phyloP scores from a whole-genome alignment of 2,888 invertebrate genomes.

The Dicranocentrus wangi region DNA sequence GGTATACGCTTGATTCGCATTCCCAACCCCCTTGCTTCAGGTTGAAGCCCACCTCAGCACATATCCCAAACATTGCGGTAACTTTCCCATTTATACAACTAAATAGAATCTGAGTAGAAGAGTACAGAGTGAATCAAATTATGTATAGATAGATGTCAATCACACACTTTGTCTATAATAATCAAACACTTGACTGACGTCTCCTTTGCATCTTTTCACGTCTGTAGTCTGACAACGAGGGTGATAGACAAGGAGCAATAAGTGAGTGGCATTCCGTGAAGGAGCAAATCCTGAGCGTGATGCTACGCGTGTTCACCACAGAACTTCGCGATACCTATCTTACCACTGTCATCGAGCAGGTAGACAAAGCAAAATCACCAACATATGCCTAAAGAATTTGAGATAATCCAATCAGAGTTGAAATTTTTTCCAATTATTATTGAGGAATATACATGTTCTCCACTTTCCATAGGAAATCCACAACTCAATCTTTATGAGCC shows the following conservation, averaged over 20 bases:
- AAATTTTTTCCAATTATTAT: neutral
- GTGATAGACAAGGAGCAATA: slow-evolving; percentile 77
- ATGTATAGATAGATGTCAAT: too few species aligned
- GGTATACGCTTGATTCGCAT: slow-evolving; percentile 83
- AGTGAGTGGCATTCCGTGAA: slow-evolving; percentile 79
- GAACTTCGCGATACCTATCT: slow-evolving; percentile 87
- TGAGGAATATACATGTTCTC: neutral
- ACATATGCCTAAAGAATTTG: too few species aligned
- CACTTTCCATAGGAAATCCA: slow-evolving; percentile 81
- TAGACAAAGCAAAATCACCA: too few species aligned
- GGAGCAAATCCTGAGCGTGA: slow-evolving; percentile 80
- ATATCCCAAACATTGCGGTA: slow-evolving; percentile 78
- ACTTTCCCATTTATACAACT: neutral
- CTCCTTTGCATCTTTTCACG: neutral
- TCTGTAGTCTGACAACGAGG: slow-evolving; percentile 69
- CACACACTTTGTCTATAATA: neutral
- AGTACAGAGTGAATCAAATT: too few species aligned
- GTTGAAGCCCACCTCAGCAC: slow-evolving; percentile 79
- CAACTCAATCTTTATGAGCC: slow-evolving; percentile 86
- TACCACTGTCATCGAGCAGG: slow-evolving; percentile 87
- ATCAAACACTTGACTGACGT: neutral
- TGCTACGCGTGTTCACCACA: slow-evolving; percentile 83
- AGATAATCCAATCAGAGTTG: neutral
- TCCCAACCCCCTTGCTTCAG: slow-evolving; percentile 86
- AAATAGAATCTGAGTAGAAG: too few species aligned